Conservation (phyloP, 2,113 vertebrate genomes). For the Paramisgurnus dabryanus region DNA sequence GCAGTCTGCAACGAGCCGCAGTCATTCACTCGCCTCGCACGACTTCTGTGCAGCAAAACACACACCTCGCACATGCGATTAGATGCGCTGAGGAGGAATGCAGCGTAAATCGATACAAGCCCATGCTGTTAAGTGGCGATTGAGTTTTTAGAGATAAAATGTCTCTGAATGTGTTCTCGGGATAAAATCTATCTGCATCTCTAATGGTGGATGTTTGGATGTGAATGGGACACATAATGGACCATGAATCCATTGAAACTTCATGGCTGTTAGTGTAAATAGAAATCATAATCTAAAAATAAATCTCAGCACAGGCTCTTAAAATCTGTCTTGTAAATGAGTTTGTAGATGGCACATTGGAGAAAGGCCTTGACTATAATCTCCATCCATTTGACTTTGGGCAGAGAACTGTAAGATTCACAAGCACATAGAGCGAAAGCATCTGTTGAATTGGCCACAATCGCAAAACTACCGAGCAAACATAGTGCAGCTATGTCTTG, state of each 20-base stretch:
- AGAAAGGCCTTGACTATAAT: conserved; percentile 45
- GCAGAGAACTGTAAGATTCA: conserved; percentile 40
- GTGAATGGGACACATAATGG: neutral
- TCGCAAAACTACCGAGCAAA: conserved; percentile 15
- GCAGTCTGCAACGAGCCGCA: conserved; percentile 45
- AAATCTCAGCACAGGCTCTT: neutral
- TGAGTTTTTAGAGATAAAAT: neutral
- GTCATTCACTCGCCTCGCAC: conserved; percentile 48
- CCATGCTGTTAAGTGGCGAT: conserved; percentile 8
- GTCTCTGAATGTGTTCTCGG: neutral
- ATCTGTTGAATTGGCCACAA: conserved; percentile 52
- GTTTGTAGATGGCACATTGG: conserved; percentile 35
- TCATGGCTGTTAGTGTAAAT: neutral
- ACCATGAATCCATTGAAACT: neutral
- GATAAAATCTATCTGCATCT: neutral
- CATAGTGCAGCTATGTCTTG: neutral
- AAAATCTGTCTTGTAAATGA: conserved; percentile 6
- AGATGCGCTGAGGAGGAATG: conserved; percentile 1
- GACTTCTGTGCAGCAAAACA: conserved; percentile 28
- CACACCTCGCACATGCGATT: neutral
- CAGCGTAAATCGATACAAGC: neutral
- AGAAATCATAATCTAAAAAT: neutral
- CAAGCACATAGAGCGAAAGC: conserved; percentile 49
- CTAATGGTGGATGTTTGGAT: neutral
- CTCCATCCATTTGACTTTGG: conserved; percentile 53